phyloP scores from a whole-genome alignment of 2,113 vertebrate species.

The Sylvilagus bachmani region DNA sequence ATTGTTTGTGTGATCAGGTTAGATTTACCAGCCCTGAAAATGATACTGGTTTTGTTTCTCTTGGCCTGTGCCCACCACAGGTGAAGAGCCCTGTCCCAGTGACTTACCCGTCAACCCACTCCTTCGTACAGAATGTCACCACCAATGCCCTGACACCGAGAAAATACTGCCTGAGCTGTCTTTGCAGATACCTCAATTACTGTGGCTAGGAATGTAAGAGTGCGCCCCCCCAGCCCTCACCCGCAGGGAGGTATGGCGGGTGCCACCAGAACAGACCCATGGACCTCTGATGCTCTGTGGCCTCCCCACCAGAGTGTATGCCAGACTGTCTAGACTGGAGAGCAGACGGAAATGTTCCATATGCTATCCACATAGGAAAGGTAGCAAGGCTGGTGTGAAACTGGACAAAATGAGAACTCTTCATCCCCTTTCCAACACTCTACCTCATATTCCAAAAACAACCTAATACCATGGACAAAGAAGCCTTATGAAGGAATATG shows the following conservation, averaged over 20 bases:
- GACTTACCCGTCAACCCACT: conserved; percentile 66
- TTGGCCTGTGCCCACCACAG: conserved; percentile 63
- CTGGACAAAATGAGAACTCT: neutral
- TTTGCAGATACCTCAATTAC: neutral
- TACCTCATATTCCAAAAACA: conserved; percentile 39
- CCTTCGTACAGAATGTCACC: conserved; percentile 53
- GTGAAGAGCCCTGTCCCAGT: conserved; percentile 32
- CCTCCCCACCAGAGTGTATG: neutral
- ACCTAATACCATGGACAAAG: conserved; percentile 68
- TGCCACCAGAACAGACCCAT: neutral
- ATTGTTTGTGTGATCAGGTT: conserved; percentile 75
- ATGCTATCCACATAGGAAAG: neutral
- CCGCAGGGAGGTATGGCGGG: neutral
- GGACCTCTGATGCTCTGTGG: neutral
- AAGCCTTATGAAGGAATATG: conserved; percentile 69
- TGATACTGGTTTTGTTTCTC: conserved; percentile 61
- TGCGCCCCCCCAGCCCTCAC: neutral
- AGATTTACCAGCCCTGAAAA: conserved; percentile 61
- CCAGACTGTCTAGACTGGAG: neutral
- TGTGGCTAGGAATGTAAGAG: neutral
- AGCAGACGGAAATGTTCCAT: neutral
- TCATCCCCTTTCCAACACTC: neutral
- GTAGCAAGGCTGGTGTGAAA: neutral
- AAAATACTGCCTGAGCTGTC: neutral
- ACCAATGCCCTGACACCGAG: neutral